A percentile compares a stretch with the other conserved stretches of the same genome.
Conservation (phyloP, 2,797 vertebrate genomes). For the Chlorospingus flavigularis region DNA sequence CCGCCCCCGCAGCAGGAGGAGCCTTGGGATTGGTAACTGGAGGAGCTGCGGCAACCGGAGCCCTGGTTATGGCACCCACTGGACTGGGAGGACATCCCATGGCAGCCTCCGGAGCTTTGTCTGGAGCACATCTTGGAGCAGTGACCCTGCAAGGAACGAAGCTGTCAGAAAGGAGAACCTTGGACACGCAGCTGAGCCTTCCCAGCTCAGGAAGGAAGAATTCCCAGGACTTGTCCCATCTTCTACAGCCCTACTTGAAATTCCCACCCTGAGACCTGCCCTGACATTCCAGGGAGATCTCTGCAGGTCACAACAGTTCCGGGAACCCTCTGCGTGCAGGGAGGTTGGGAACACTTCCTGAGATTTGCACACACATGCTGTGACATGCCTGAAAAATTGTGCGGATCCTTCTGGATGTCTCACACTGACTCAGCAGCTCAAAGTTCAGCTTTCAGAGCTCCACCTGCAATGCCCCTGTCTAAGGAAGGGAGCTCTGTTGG, state of each 20-base stretch:
- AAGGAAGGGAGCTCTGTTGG: not conserved
- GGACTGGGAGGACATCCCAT: not conserved
- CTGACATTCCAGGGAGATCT: accelerated
- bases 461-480: not conserved
- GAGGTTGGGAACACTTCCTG: not conserved
- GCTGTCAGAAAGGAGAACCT: not conserved
- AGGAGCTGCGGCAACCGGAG: not conserved
- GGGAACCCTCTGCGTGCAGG: accelerated
- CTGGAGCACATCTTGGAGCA: constrained; percentile 12
- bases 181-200: not conserved
- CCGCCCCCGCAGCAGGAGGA: not conserved
- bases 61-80: not conserved
- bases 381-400: accelerated
- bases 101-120: constrained; percentile 5
- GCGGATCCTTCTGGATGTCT: not conserved
- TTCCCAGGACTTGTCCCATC: not conserved
- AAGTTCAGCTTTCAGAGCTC: not conserved
- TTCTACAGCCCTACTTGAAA: not conserved
- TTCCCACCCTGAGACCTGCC: not conserved
- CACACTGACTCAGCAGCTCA: not conserved
- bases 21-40: not conserved
- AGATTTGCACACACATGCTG: too few species aligned
- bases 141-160: not conserved
- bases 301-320: not conserved
- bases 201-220: not conserved